Conservation (phyloP, 2,797 vertebrate species). For the Acanthiza pusilla region DNA sequence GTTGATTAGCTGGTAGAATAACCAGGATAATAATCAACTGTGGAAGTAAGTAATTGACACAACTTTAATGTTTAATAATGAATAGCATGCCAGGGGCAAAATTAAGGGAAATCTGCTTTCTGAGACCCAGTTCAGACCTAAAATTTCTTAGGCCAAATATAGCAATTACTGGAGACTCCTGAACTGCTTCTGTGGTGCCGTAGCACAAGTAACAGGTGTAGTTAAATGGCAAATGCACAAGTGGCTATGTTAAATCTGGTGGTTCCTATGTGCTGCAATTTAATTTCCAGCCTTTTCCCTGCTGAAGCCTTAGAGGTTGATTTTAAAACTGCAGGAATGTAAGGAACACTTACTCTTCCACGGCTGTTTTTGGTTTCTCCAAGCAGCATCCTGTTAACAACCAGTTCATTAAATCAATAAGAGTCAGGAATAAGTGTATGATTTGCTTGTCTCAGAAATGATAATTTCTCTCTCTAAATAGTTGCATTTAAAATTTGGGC, state of each 20-base stretch:
- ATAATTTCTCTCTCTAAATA: conserved; percentile 64
- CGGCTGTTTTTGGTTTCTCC: neutral
- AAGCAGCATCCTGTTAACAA: neutral
- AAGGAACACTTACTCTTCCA: neutral
- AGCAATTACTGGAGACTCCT: neutral
- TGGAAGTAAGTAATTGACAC: conserved; percentile 68
- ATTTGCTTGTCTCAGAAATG: conserved; percentile 51
- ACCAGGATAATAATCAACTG: conserved; percentile 66
- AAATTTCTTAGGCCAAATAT: conserved; percentile 39
- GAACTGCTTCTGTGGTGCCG: neutral
- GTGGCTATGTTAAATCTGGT: neutral
- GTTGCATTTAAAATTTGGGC: conserved; percentile 66
- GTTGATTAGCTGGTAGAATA: conserved; percentile 65
- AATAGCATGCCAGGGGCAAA: conserved; percentile 56
- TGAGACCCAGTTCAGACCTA: conserved; percentile 21
- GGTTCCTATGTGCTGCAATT: neutral
- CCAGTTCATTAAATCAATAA: conserved; percentile 44
- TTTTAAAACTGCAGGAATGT: conserved; percentile 9
- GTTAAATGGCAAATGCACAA: neutral
- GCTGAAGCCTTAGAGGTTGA: conserved; percentile 8
- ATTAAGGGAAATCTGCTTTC: conserved; percentile 50
- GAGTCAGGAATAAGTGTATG: conserved; percentile 45
- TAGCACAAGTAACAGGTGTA: conserved; percentile 43
- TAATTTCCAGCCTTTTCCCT: neutral
- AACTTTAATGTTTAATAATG: conserved; percentile 74